Evolutionary conservation across 1,140 invertebrate species (phyloP), one percentile per base, ranked within the genome.

Genomic region (Hylaeus volcanicus): DNA sequence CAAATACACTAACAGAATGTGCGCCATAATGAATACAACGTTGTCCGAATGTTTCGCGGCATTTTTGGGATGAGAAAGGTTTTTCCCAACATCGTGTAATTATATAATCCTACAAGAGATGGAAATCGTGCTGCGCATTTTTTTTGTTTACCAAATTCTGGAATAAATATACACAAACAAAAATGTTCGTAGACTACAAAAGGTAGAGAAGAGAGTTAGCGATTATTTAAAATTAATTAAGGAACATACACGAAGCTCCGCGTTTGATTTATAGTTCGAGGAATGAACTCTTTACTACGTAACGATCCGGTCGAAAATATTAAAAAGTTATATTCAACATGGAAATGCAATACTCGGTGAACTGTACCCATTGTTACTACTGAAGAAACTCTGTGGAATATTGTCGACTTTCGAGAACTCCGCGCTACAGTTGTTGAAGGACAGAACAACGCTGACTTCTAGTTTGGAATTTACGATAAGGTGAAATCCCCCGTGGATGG

Each of bases 1-100:
- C 58, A 55, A 78, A 72, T 70, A 78, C 70, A 9, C 48, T 43
- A 65, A 43, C 73, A 43, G 39, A 65, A 65, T 26, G 11, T 37
- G 61, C 73, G 73, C 43, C 39, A 64, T 41, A 37, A 15, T 74
- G 51, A 65, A 74, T 6, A 48, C 48, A n/a, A 74, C 15, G 15
- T 11, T 15, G 45, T 14, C 14, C 14, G 45, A 45, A 74, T 41
- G 11, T 65, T 65, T n/a, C 53, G 4, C 15, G 3, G 8, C 51
- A 12, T 15, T 8, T 8, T 61, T 56, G 9, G 11, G 8, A 74
- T 3, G 56, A 45, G 14, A 15, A 68, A 56, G 41, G 56, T 8
- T 65, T 58, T 12, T 12, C 3, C 1, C 6, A 6, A 14, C 14
- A n/a, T 8, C 14, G 12, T 9, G 37, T 71, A 61, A 15, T 61